Conservation (phyloP, 2,888 invertebrate genomes). For the Ophion obscuratus region DNA sequence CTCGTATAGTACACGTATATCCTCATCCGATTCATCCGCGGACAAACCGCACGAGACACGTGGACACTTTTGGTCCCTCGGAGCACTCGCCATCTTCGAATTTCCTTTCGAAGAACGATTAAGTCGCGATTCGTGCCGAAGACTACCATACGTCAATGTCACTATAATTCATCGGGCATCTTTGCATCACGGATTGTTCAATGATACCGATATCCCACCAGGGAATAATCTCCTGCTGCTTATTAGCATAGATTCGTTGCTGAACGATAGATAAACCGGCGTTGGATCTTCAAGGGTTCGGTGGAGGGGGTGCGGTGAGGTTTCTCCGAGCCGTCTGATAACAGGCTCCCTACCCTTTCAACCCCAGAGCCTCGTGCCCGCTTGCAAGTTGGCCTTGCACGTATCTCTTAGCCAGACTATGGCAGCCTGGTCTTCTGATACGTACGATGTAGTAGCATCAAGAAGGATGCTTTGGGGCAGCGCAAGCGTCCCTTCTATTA, state of each 20-base stretch:
- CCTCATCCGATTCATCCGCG: conserved; percentile 73
- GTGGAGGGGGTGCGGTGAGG: conserved; percentile 69
- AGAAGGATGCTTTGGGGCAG: conserved; percentile 77
- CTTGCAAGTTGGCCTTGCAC: conserved; percentile 76
- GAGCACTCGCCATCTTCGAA: conserved; percentile 33
- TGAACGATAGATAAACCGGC: conserved; percentile 76
- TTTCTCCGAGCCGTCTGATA: conserved; percentile 76
- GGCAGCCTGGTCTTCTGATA: conserved; percentile 33
- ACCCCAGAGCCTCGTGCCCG: conserved; percentile 51
- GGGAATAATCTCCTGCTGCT: conserved; percentile 73
- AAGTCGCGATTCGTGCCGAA: conserved; percentile 20
- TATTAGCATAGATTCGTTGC: conserved; percentile 78
- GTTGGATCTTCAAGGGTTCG: conserved; percentile 76
- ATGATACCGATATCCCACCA: conserved; percentile 71
- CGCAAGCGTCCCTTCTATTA: conserved; percentile 81
- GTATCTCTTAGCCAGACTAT: conserved; percentile 69
- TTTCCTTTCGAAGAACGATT: conserved; percentile 41
- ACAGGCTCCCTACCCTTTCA: conserved; percentile 62
- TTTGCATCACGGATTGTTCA: conserved; percentile 60
- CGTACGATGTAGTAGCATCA: conserved; percentile 50
- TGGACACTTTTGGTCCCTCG: background rate
- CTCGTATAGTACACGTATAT: conserved; percentile 56
- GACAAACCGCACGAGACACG: conserved; percentile 61
- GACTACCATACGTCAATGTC: background rate
- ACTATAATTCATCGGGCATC: conserved; percentile 1